Conservation (phyloP, 2,113 vertebrate genomes). For the Athene cunicularia region DNA sequence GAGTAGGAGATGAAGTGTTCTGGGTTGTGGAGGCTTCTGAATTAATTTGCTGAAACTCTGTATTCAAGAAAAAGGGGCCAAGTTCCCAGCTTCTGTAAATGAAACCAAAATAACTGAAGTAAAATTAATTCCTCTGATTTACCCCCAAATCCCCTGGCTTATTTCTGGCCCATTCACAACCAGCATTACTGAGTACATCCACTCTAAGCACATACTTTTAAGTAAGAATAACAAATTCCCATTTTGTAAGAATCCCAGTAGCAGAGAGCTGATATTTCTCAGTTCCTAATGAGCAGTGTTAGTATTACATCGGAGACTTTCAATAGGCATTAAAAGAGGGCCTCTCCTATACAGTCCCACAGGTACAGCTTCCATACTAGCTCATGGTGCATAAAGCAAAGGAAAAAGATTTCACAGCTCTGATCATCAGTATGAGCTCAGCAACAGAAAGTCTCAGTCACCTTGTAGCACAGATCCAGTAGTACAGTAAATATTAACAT, state of each 20-base stretch:
- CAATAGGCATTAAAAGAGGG: background rate
- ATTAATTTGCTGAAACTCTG: background rate
- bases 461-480: background rate
- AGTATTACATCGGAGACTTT: background rate
- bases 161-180: background rate
- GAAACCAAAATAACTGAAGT: conserved; percentile 15
- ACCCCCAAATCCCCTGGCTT: background rate
- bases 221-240: background rate
- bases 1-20: background rate
- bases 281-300: background rate
- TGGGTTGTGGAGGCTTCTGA: background rate
- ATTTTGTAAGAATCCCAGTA: background rate
- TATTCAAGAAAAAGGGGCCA: background rate
- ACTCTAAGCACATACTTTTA: background rate
- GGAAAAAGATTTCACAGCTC: background rate
- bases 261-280: background rate
- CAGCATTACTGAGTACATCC: background rate
- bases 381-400: background rate
- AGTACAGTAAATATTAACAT: background rate
- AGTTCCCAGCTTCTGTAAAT: background rate
- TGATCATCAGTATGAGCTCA: background rate
- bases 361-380: background rate
- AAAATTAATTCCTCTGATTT: background rate
- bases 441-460: background rate
- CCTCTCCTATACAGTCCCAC: background rate